Conservation (phyloP, 2,888 invertebrate species). For the Gymnosoma rotundatum region DNA sequence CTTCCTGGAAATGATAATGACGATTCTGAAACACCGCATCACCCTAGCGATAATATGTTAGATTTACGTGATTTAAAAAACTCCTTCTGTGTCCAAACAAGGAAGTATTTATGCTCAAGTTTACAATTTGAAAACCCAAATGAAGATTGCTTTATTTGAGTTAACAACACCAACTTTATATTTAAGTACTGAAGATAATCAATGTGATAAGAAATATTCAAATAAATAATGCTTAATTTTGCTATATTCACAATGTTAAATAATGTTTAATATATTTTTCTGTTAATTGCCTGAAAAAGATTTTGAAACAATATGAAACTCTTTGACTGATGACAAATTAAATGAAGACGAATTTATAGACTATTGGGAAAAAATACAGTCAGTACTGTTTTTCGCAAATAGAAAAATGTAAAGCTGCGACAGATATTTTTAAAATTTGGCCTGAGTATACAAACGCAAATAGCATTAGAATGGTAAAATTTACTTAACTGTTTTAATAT, state of each 20-base stretch:
- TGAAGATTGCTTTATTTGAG: background rate
- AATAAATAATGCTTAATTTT: background rate
- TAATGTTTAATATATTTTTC: background rate
- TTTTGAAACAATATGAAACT: conserved; percentile 3
- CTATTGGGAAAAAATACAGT: conserved; percentile 11
- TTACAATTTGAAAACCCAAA: background rate
- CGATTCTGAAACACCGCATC: no score
- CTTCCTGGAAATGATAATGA: no score
- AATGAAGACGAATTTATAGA: conserved; percentile 4
- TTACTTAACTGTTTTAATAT: background rate
- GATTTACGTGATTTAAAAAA: background rate
- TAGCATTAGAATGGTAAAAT: conserved; percentile 1
- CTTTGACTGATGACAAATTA: conserved; percentile 4
- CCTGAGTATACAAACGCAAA: background rate
- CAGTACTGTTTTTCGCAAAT: conserved; percentile 11
- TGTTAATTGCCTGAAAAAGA: background rate
- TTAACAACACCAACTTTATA: background rate
- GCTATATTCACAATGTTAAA: no score
- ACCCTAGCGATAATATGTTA: no score
- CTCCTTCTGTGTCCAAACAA: conserved; percentile 1
- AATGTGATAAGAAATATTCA: background rate
- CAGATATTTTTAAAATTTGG: conserved; percentile 6
- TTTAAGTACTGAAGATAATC: background rate
- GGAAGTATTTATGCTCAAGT: conserved; percentile 24
- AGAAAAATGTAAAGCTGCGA: conserved; percentile 12